Conservation (phyloP, 2,113 vertebrate genomes). For the Urocynchramus pylzowi region DNA sequence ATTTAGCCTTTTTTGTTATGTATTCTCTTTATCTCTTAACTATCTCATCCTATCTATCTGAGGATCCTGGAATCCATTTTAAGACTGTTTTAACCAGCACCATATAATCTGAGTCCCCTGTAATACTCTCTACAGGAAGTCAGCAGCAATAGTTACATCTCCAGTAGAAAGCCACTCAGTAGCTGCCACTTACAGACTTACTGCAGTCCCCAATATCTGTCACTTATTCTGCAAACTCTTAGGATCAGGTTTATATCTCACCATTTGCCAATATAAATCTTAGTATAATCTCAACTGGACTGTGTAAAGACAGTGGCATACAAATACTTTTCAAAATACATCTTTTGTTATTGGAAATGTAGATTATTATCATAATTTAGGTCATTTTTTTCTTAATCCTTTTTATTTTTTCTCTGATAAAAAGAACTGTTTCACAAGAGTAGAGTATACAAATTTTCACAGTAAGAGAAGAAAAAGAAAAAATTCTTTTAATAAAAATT, state of each 20-base stretch:
- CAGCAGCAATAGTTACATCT: background rate
- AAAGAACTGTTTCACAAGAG: background rate
- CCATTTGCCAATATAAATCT: background rate
- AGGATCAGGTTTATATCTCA: background rate
- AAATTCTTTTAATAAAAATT: background rate
- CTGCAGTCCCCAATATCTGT: background rate
- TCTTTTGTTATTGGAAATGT: background rate
- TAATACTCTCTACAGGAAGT: background rate
- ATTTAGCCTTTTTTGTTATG: background rate
- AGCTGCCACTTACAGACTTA: background rate
- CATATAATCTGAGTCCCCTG: background rate
- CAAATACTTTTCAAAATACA: background rate
- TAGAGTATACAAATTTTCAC: background rate
- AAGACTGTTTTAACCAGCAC: background rate
- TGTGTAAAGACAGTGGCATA: background rate
- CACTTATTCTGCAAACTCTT: background rate
- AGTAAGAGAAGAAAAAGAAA: background rate
- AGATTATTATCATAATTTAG: background rate
- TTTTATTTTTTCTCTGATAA: background rate
- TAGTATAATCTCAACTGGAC: background rate
- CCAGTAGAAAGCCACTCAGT: background rate
- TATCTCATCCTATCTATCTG: background rate
- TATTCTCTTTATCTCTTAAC: background rate
- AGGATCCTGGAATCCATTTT: background rate
- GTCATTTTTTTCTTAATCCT: background rate